phyloP scores from a whole-genome alignment of 2,113 vertebrate species.

The Python bivittatus region DNA sequence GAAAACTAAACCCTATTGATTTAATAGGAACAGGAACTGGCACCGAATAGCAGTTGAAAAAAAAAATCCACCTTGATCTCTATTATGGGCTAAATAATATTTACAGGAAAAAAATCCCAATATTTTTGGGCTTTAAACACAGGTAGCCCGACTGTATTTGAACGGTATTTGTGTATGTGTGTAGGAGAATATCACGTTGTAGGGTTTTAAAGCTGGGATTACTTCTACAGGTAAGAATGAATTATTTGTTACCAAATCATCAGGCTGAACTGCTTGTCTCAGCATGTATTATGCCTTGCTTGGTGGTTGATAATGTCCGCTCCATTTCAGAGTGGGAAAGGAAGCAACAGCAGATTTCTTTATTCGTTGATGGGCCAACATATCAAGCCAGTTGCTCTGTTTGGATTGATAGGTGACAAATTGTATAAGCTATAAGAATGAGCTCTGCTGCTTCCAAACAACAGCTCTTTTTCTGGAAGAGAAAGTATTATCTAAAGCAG shows the following conservation, averaged over 20 bases:
- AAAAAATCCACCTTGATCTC: not conserved
- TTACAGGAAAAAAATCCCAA: not conserved
- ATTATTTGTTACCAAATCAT: not conserved
- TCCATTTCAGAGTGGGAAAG: not conserved
- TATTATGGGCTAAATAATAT: not conserved
- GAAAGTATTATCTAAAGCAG: not conserved
- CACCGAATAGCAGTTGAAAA: too few species aligned
- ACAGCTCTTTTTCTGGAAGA: not conserved
- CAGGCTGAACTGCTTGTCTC: not conserved
- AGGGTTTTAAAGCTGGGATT: not conserved
- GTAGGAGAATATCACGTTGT: not conserved
- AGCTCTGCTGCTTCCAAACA: not conserved
- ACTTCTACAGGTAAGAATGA: not conserved
- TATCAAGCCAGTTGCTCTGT: not conserved
- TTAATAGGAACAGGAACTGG: too few species aligned
- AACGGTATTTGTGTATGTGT: not conserved
- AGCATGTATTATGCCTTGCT: not conserved
- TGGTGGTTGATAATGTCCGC: not conserved
- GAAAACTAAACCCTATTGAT: too few species aligned
- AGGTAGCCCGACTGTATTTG: not conserved
- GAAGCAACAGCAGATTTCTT: not conserved
- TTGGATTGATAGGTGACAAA: not conserved
- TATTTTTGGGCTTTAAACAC: not conserved
- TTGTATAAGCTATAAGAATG: not conserved
- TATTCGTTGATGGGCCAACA: not conserved